A percentile compares a stretch with the other conserved stretches of the same genome.
Evolutionary conservation across 1,140 invertebrate genomes (phyloP).

Genomic region (Scylla paramamosain): DNA sequence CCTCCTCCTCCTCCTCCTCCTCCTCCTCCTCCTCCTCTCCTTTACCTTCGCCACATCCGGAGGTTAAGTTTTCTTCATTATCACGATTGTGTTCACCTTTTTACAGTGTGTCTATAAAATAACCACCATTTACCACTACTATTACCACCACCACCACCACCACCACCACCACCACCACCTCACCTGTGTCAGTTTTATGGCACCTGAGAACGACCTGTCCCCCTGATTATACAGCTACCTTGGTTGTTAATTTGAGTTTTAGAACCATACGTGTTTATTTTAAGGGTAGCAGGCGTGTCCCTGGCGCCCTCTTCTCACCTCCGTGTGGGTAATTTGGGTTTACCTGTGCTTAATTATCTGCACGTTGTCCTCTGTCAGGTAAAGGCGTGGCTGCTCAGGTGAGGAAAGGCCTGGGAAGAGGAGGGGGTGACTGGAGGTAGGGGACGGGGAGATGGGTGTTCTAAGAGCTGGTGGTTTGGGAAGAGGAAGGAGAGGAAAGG

Average conservation of each 20-base stretch:
- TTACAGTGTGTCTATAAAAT: too few species aligned
- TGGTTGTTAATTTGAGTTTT: conserved; percentile 51
- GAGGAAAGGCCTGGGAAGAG: not conserved
- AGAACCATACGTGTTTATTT: conserved; percentile 31
- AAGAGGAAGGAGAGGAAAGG: not conserved
- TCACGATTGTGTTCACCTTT: too few species aligned
- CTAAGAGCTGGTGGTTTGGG: not conserved
- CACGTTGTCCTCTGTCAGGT: conserved; percentile 25
- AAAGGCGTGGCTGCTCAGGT: not conserved
- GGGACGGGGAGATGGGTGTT: not conserved
- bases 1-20: too few species aligned
- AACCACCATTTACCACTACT: not conserved
- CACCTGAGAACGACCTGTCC: conserved; percentile 32
- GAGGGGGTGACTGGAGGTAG: not conserved
- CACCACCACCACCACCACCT: not conserved
- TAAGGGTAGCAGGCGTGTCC: not conserved
- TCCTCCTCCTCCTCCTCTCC: too few species aligned
- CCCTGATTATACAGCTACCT: conserved; percentile 40
- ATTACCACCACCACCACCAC: not conserved
- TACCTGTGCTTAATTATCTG: conserved; percentile 42
- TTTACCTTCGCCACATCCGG: too few species aligned
- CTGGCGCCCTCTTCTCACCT: not conserved
- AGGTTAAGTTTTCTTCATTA: too few species aligned
- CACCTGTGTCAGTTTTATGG: conserved; percentile 31
- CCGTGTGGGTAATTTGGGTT: not conserved